Evolutionary conservation across 2,797 vertebrate species (phyloP), one percentile per base, ranked within the genome.

Genomic region (Gorsachius magnificus): DNA sequence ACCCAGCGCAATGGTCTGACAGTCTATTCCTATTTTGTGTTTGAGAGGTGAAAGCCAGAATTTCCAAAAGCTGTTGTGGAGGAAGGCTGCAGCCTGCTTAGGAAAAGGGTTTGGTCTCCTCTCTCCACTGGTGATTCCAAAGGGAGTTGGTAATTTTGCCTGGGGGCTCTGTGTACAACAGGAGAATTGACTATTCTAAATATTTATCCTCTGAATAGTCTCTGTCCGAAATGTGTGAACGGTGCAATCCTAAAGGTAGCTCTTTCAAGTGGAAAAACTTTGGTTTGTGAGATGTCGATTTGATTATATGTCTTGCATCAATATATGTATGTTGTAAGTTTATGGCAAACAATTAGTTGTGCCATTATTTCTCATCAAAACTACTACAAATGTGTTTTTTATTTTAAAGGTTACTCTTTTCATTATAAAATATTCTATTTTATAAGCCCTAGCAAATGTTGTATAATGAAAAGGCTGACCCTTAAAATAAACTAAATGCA

Each of bases 401-500:
- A 89, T 93, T 94, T 91, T 69, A 69, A 83, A 89, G 28, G 45
- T 86, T 87, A 66, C 46, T 64, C 56, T 31, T 95, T 97, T 82
- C 81, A 95, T 91, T 71, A 87, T 43, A 87, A 94, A 93, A 71
- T 46, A 87, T 94, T 63, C 64, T 88, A 97, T 94, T 97, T 97
- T 95, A 95, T 96, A 96, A 95, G 83, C 75, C 18, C 74, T 91
- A 93, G 85, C 28, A 85, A 97, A 95, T 60, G 83, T 77, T 93
- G 50, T 70, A 63, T 93, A 93, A 94, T 95, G 88, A 94, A 95
- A 97, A 90, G 61, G 45, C n/a, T 90, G 87, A 77, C 75, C 69
- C 91, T 95, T 93, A 81, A 96, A 94, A 68, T 85, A 94, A 97
- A 96, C 77, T 95, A 94, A 90, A 93, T 91, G 57, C 77, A 76